These are phyloP conservation scores for Drosophila kanekoi DNA, from an alignment of 2,888 invertebrate species.

Conservation along the genomic window DNA sequence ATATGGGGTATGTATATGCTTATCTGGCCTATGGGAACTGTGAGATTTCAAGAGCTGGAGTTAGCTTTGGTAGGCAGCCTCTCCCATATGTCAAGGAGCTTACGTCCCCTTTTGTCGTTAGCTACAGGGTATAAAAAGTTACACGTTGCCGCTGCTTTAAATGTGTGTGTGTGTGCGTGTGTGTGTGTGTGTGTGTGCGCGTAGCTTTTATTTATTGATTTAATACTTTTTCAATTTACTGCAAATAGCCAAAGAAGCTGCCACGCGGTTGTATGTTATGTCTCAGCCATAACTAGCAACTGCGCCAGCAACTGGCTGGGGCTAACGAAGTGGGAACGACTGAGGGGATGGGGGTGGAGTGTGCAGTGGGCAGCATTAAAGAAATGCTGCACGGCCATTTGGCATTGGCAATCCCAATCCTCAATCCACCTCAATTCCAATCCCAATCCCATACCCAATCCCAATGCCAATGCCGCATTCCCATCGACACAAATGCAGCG, in stretches of 20 bases:
- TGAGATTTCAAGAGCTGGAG: too few species aligned
- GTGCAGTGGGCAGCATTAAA: conserved; percentile 33
- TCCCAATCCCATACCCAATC: conserved; percentile 3
- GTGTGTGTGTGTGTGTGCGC: conserved; percentile 36
- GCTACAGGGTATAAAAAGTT: conserved; percentile 8
- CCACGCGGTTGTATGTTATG: conserved; percentile 37
- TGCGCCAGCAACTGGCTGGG: conserved; percentile 23
- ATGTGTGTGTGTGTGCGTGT: conserved; percentile 6
- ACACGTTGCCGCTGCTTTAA: conserved; percentile 9
- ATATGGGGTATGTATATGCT: too few species aligned
- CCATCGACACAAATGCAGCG: conserved; percentile 53
- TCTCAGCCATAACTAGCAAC: conserved; percentile 65
- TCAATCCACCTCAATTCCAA: not conserved
- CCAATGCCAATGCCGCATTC: conserved; percentile 45
- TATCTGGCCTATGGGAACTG: too few species aligned
- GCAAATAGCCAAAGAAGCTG: conserved; percentile 75
- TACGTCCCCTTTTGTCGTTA: not conserved
- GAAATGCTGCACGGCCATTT: conserved; percentile 50
- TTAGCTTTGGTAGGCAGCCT: too few species aligned
- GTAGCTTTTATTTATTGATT: conserved; percentile 78
- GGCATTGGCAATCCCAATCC: conserved; percentile 39
- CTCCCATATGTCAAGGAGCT: too few species aligned
- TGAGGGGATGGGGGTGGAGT: not conserved
- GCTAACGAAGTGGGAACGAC: not conserved
- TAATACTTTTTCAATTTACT: conserved; percentile 79